These are phyloP conservation scores for Phragmatobia fuliginosa DNA, from an alignment of 2,888 invertebrate species.

Conservation along the genomic window DNA sequence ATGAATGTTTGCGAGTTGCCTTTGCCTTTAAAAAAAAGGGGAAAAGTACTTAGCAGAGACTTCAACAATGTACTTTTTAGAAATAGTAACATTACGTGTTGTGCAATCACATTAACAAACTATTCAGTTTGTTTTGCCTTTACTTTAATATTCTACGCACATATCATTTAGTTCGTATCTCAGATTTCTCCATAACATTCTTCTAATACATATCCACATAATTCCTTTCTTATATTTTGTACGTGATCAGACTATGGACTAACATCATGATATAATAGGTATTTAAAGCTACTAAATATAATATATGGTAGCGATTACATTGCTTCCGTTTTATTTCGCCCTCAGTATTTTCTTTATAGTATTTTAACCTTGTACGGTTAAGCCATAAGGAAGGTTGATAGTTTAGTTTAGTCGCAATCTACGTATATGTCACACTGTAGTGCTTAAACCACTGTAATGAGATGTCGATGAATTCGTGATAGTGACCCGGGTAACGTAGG, in stretches of 20 bases:
- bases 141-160: slow-evolving; percentile 25
- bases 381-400: too few species aligned
- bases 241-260: slow-evolving; percentile 30
- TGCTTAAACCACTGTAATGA: too few species aligned
- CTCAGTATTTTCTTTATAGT: slow-evolving; percentile 1
- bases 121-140: not conserved
- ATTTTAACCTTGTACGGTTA: not conserved
- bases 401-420: too few species aligned
- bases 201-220: slow-evolving; percentile 25
- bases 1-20: too few species aligned
- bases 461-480: too few species aligned
- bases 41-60: too few species aligned
- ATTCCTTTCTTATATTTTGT: slow-evolving; percentile 26
- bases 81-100: not conserved
- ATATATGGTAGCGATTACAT: slow-evolving; percentile 15
- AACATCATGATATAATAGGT: slow-evolving; percentile 10
- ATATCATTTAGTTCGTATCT: slow-evolving; percentile 19
- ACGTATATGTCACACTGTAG: too few species aligned
- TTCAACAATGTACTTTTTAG: too few species aligned
- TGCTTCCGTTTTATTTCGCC: slow-evolving; percentile 29
- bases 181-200: slow-evolving; percentile 24
- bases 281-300: slow-evolving; percentile 13
- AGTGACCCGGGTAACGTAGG: too few species aligned
- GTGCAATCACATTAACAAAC: not conserved
- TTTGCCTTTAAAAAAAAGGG: too few species aligned